Conservation (phyloP, 2,797 vertebrate genomes). For the Ispidina picta region DNA sequence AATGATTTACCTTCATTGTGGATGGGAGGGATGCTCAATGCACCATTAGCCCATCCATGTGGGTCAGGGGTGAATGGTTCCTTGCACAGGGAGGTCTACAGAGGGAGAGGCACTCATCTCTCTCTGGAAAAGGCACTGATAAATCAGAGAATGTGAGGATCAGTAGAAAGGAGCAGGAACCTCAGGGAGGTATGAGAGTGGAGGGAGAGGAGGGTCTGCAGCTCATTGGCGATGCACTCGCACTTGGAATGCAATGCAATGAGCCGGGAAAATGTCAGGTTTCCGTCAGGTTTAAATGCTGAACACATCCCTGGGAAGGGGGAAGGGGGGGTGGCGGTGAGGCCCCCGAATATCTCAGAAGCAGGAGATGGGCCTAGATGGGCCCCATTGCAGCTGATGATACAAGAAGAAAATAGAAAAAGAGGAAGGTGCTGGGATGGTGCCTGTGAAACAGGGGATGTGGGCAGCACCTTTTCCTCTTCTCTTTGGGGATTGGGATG, state of each 20-base stretch:
- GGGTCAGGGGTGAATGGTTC: neutral
- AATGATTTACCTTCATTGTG: neutral
- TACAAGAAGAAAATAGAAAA: constrained; percentile 1
- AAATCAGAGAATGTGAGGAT: neutral
- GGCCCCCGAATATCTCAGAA: neutral
- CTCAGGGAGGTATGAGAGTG: neutral
- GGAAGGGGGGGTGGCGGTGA: neutral
- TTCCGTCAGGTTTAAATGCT: neutral
- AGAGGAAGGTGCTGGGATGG: constrained; percentile 18
- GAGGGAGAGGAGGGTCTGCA: constrained; percentile 1
- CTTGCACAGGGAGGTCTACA: neutral
- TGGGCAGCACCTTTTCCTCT: constrained; percentile 25
- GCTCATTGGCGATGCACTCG: neutral
- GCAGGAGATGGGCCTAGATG: neutral
- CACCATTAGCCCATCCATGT: fast-evolving
- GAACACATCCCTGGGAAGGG: neutral
- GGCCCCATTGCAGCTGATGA: neutral
- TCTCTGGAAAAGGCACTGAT: neutral
- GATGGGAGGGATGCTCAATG: neutral
- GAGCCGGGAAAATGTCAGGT: neutral
- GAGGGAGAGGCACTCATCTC: neutral
- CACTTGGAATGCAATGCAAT: neutral
- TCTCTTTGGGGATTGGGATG: neutral
- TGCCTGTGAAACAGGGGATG: neutral
- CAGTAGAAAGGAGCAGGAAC: constrained; percentile 15